Conservation (phyloP, 2,888 invertebrate species). For the Heptascelio sp. region DNA sequence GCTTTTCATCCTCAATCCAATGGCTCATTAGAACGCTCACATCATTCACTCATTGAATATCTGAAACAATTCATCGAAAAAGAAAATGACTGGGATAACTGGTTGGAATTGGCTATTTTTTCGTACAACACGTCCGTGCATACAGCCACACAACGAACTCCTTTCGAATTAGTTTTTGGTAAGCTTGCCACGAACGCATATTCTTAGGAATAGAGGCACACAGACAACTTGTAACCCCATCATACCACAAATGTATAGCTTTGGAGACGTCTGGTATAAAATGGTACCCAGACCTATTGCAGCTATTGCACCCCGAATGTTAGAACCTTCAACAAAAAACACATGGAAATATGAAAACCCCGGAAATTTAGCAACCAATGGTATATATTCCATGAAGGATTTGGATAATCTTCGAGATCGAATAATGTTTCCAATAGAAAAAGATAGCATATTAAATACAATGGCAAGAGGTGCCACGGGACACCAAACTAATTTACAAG, state of each 20-base stretch:
- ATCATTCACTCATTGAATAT: not conserved
- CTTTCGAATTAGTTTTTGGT: too few species aligned
- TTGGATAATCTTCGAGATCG: not conserved
- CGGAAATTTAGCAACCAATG: not conserved
- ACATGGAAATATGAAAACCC: not conserved
- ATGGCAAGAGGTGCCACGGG: not conserved
- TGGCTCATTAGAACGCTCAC: too few species aligned
- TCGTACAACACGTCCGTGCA: not conserved
- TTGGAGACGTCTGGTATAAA: constrained; percentile 39
- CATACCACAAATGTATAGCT: constrained; percentile 64
- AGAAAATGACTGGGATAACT: not conserved
- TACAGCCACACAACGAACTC: not conserved
- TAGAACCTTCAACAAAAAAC: not conserved
- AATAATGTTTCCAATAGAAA: not conserved
- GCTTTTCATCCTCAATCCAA: not conserved
- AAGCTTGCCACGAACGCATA: constrained; percentile 52
- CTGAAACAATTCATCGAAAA: not conserved
- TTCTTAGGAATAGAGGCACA: constrained; percentile 51
- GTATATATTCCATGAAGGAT: not conserved
- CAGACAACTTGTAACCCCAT: constrained; percentile 64
- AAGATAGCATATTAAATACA: not conserved
- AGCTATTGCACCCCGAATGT: not conserved
- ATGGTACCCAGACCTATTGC: not conserved
- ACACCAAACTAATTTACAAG: not conserved
- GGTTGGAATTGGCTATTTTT: not conserved